Evolutionary conservation across 2,113 vertebrate genomes (phyloP).

Genomic region (Microcebus lehilahytsara): DNA sequence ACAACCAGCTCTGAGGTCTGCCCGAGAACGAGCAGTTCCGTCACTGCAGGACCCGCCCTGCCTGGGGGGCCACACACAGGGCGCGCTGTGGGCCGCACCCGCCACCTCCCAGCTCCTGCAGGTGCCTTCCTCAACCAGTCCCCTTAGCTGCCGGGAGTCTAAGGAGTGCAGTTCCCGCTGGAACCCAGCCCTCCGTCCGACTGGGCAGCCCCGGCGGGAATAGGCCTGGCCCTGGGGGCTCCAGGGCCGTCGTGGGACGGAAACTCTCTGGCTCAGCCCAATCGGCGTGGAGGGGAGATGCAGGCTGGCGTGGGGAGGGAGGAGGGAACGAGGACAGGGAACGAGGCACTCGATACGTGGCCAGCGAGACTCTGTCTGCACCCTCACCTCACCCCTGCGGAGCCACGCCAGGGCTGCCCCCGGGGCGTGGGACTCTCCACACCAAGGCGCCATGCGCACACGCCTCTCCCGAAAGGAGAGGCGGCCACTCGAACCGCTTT

Average conservation of each 20-base stretch:
- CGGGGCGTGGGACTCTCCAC: fast-evolving
- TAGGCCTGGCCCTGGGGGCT: not conserved
- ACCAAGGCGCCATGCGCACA: fast-evolving
- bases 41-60: no score
- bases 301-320: not conserved
- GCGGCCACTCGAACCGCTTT: not conserved
- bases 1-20: fast-evolving
- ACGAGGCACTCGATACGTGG: fast-evolving
- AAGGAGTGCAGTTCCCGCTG: not conserved
- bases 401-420: fast-evolving
- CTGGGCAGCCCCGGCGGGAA: fast-evolving
- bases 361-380: not conserved
- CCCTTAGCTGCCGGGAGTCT: not conserved
- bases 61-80: no score
- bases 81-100: not conserved
- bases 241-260: fast-evolving
- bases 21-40: fast-evolving
- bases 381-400: not conserved
- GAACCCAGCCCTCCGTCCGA: not conserved
- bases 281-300: fast-evolving
- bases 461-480: not conserved
- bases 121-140: not conserved
- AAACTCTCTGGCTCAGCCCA: not conserved
- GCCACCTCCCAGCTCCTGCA: fast-evolving
- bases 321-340: fast-evolving